Evolutionary conservation across 2,888 invertebrate species (phyloP).

Genomic region (Euproctis similis): DNA sequence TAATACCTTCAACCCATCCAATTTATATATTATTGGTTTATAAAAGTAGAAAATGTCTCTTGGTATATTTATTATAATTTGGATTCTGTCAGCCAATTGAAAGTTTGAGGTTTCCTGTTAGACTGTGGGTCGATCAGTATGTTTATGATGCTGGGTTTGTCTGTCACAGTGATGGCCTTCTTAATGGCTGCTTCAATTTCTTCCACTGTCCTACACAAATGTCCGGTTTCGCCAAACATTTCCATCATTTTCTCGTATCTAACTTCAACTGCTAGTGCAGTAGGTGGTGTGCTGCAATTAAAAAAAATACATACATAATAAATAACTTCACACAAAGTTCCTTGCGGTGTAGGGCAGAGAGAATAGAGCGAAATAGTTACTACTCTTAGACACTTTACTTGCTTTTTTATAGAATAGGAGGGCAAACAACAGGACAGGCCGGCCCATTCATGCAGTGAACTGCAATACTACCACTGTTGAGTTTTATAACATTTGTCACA

Average conservation of each 20-base stretch:
- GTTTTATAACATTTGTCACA: too few species aligned
- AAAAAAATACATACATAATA: too few species aligned
- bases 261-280: constrained; percentile 84
- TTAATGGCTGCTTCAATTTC: constrained; percentile 84
- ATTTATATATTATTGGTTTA: background rate
- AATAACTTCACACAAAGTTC: too few species aligned
- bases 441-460: too few species aligned
- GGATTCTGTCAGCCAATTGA: constrained; percentile 94
- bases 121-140: constrained; percentile 92
- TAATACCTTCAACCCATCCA: background rate
- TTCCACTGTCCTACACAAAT: constrained; percentile 84
- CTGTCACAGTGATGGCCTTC: constrained; percentile 79
- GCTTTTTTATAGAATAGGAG: too few species aligned
- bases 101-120: constrained; percentile 92
- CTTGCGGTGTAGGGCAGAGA: too few species aligned
- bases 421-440: too few species aligned
- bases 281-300: constrained; percentile 85
- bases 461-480: too few species aligned
- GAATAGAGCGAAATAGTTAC: too few species aligned
- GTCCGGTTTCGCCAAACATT: constrained; percentile 88
- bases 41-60: constrained; percentile 1
- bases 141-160: constrained; percentile 91
- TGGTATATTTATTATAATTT: constrained; percentile 88
- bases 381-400: too few species aligned
- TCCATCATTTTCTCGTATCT: constrained; percentile 94